Percentiles rank a stretch among this genome's conserved stretches.
Conservation (phyloP, 2,113 vertebrate genomes). For the Periophthalmus modestus region DNA sequence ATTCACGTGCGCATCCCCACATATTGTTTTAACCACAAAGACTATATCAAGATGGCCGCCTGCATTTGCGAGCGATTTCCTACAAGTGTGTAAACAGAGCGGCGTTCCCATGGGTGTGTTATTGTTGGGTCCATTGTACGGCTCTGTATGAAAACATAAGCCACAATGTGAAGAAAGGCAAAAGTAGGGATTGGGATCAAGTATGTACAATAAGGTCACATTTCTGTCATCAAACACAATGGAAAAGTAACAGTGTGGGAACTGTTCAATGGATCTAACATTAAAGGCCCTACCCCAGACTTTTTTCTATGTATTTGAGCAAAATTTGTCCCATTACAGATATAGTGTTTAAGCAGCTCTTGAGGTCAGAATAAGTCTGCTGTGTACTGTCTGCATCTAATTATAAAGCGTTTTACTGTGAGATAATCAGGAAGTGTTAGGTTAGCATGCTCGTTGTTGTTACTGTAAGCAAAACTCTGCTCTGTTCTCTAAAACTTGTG, state of each 20-base stretch:
- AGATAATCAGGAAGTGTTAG: no score
- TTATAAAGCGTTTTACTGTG: no score
- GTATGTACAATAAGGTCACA: neutral
- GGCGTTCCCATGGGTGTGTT: constrained; percentile 39
- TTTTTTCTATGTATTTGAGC: no score
- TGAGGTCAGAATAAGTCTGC: no score
- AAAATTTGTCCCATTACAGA: no score
- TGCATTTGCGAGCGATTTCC: constrained; percentile 55
- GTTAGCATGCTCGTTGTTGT: no score
- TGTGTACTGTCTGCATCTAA: no score
- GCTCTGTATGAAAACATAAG: neutral
- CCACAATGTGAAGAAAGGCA: neutral
- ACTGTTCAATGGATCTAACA: neutral
- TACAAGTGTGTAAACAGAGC: constrained; percentile 49
- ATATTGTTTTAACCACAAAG: constrained; percentile 57
- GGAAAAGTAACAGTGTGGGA: neutral
- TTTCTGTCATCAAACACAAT: constrained; percentile 2
- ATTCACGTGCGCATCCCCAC: constrained; percentile 2
- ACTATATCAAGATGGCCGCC: constrained; percentile 21
- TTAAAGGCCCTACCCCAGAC: no score
- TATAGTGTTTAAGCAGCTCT: no score
- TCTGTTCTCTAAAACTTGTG: no score
- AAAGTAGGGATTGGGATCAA: neutral
- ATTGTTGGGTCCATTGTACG: neutral
- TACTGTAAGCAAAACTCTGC: no score